phyloP scores from a whole-genome alignment of 30 jellyfish, hydroid and myxozoan genomes.

The Mastigias papua region DNA sequence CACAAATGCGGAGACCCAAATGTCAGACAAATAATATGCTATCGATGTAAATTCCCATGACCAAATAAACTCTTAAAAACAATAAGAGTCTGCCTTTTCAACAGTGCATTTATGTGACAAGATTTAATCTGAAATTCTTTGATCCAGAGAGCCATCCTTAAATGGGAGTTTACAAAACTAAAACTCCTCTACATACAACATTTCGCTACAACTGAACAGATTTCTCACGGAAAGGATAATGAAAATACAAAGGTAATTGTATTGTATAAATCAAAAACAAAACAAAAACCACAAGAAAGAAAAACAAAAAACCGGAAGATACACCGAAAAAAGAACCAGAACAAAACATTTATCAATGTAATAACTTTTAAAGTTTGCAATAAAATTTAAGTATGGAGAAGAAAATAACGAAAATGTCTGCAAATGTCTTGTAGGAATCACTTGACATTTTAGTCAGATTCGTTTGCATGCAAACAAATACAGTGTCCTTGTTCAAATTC shows the following conservation, averaged over 20 bases:
- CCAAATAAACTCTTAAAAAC: neutral
- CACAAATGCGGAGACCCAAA: neutral
- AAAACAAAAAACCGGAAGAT: neutral
- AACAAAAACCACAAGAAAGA: neutral
- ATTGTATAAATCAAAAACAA: neutral
- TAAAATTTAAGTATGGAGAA: too few relatives aligned
- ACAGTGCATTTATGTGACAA: neutral
- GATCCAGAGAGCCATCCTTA: neutral
- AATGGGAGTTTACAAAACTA: neutral
- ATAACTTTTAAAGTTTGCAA: neutral
- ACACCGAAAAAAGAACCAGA: neutral
- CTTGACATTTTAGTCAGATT: too few relatives aligned
- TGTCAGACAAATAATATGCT: too few relatives aligned
- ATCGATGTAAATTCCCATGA: neutral
- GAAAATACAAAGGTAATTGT: neutral
- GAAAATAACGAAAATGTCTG: too few relatives aligned
- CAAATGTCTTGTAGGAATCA: too few relatives aligned
- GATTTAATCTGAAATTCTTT: neutral
- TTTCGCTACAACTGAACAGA: neutral
- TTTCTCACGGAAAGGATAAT: neutral
- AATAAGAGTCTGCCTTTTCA: neutral
- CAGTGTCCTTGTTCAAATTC: too few relatives aligned
- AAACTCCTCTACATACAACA: neutral
- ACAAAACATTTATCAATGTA: neutral
- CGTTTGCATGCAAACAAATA: too few relatives aligned